Evolutionary conservation across 2,888 invertebrate genomes (phyloP), one percentile per base, ranked within the genome.

Genomic region (Eledone cirrhosa): DNA sequence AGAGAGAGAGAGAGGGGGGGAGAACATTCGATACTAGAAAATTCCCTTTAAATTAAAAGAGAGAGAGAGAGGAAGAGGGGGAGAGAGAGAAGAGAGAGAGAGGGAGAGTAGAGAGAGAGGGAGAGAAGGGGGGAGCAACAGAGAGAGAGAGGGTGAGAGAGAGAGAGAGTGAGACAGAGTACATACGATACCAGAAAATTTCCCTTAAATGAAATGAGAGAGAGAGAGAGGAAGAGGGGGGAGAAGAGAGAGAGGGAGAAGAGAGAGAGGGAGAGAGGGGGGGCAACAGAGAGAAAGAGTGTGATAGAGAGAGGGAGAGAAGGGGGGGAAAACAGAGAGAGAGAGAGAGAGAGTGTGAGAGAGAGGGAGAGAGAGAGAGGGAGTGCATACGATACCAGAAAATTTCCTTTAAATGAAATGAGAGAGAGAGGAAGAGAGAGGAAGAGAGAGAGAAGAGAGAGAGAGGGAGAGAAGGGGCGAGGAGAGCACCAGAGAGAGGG

Each of bases 71-170:
- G 27, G 1, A 2, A 19, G n/a, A 63, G 0, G 0, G 0, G 63
- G 31, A 67, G 31, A 67, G 19, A 13, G 31, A 19, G 19, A 31
- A 67, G 24, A 31, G 29, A 2, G 22, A 67, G 1, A 67, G 22
- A 2, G 24, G 16, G 16, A 16, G 16, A 67, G 16, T 14, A 22
- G 29, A 2, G 16, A 31, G 8, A 13, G 14, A 59, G 19, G 14
- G 29, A 48, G 4, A n/a, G n/a, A n/a, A 22, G 1, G 22, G 19
- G 16, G n/a, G 48, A 41, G 24, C 41, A 22, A 79, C 22, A 7
- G 33, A 67, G 59, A 65, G 65, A 77, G n/a, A 75, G n/a, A 78
- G 59, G 59, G 75, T 75, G 63, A 76, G 65, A 63, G 31, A 33
- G 79, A 59, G 76, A 47, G 65, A 59, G 59, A 65, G 75, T 41